Conservation (phyloP, 1,140 invertebrate genomes). For the Drosophila sp. region DNA sequence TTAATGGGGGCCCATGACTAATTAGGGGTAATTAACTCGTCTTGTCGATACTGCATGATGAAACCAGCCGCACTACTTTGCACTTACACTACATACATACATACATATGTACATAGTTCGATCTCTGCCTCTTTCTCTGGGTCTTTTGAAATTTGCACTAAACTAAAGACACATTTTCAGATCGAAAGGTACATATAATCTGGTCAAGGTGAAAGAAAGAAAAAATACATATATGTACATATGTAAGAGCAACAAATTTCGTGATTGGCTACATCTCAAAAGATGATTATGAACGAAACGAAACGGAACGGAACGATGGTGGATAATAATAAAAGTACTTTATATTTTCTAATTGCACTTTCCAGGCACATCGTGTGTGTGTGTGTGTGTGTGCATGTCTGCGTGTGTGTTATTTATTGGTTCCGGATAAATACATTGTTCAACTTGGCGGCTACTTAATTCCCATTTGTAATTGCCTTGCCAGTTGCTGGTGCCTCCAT, state of each 20-base stretch:
- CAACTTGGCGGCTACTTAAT: conserved; percentile 56
- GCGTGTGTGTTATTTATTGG: conserved; percentile 56
- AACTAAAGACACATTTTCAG: too few relatives aligned
- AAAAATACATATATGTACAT: too few relatives aligned
- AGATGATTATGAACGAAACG: not conserved
- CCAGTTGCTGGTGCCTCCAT: conserved; percentile 9
- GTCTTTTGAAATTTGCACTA: too few relatives aligned
- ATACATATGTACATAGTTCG: too few relatives aligned
- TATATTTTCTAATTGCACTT: conserved; percentile 11
- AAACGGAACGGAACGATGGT: not conserved
- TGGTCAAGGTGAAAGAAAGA: too few relatives aligned
- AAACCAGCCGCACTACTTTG: too few relatives aligned
- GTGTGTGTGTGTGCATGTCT: conserved; percentile 15
- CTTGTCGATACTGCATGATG: not conserved
- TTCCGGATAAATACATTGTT: conserved; percentile 60
- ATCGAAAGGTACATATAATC: too few relatives aligned
- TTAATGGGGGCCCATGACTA: conserved; percentile 33
- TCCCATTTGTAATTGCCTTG: conserved; percentile 53
- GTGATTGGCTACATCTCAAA: too few relatives aligned
- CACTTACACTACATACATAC: too few relatives aligned
- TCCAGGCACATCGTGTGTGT: conserved; percentile 22
- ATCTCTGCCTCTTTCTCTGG: too few relatives aligned
- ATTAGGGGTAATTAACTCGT: conserved; percentile 55
- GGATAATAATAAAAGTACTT: not conserved
- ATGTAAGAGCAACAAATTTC: not conserved